Percentiles rank a stretch among this genome's conserved stretches.
phyloP scores from a whole-genome alignment of 2,797 vertebrate genomes.

The Rhabdophis nuchalis region DNA sequence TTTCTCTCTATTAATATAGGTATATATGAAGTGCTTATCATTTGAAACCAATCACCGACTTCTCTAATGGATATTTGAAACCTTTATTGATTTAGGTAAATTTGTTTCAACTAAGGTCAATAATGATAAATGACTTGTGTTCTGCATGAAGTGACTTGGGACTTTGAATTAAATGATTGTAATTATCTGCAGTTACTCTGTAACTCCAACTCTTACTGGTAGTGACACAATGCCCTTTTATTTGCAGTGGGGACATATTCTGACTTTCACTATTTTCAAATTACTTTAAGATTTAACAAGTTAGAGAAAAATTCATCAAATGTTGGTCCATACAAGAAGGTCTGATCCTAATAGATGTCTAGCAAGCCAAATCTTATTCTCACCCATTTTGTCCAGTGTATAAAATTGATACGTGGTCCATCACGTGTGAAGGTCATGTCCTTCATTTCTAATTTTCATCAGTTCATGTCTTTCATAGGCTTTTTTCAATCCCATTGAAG shows the following conservation, averaged over 20 bases:
- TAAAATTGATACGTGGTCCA: neutral
- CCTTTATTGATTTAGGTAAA: conserved; percentile 68
- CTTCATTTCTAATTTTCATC: neutral
- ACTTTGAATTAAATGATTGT: conserved; percentile 65
- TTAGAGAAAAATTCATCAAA: neutral
- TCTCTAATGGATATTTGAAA: conserved; percentile 62
- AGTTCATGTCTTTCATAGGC: neutral
- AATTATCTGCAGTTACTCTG: conserved; percentile 67
- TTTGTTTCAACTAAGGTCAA: conserved; percentile 68
- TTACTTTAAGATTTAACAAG: conserved; percentile 34
- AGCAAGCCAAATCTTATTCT: neutral
- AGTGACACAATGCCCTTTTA: conserved; percentile 54
- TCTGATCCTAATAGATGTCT: neutral
- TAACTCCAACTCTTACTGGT: conserved; percentile 62
- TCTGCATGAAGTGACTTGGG: conserved; percentile 65
- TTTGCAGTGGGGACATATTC: conserved; percentile 39
- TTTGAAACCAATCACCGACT: conserved; percentile 61
- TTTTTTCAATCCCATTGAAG: neutral
- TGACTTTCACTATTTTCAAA: conserved; percentile 48
- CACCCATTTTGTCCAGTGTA: neutral
- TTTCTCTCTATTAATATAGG: conserved; percentile 56
- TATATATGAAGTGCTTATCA: conserved; percentile 51
- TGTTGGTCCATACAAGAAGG: too few relatives aligned
- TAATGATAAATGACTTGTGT: conserved; percentile 67
- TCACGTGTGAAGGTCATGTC: neutral